Percentiles rank a stretch among this genome's conserved stretches.
phyloP scores from a whole-genome alignment of 2,113 vertebrate species.

The Pseudorhombus dupliciocellatus region DNA sequence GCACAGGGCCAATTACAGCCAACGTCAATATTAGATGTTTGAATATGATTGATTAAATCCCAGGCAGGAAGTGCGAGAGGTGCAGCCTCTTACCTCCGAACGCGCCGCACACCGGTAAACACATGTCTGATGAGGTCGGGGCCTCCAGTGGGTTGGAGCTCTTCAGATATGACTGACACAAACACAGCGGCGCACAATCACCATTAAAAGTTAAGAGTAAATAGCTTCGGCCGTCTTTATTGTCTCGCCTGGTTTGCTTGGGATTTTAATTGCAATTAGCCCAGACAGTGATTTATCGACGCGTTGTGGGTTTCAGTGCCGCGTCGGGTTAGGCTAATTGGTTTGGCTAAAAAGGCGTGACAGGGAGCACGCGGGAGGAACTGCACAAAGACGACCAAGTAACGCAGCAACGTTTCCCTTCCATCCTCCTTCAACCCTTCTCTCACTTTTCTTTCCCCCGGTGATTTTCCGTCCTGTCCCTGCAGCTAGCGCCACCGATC shows the following conservation, averaged over 20 bases:
- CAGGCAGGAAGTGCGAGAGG: background rate
- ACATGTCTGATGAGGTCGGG: conserved; percentile 41
- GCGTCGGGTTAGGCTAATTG: conserved; percentile 74
- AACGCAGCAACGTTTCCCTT: background rate
- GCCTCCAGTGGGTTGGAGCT: conserved; percentile 50
- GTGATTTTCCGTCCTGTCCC: conserved; percentile 5
- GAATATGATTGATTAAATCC: conserved; percentile 40
- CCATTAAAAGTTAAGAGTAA: conserved; percentile 71
- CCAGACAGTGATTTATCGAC: conserved; percentile 76
- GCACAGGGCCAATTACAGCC: conserved; percentile 5
- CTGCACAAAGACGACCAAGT: conserved; percentile 5
- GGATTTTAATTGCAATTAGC: conserved; percentile 81
- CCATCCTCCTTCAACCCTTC: background rate
- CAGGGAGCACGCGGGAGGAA: conserved; percentile 42
- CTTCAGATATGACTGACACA: conserved; percentile 62
- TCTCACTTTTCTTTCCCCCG: background rate
- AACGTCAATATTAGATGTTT: conserved; percentile 3
- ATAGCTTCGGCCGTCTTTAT: conserved; percentile 55
- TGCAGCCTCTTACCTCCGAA: conserved; percentile 32
- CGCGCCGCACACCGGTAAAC: conserved; percentile 8
- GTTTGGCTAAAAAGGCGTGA: conserved; percentile 79
- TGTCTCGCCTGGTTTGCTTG: conserved; percentile 72
- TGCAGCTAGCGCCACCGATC: background rate
- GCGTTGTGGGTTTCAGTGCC: conserved; percentile 50
- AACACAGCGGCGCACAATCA: conserved; percentile 49